Base-by-base conservation (phyloP, 2,888 invertebrate species). In the Sturmia bella region DNA sequence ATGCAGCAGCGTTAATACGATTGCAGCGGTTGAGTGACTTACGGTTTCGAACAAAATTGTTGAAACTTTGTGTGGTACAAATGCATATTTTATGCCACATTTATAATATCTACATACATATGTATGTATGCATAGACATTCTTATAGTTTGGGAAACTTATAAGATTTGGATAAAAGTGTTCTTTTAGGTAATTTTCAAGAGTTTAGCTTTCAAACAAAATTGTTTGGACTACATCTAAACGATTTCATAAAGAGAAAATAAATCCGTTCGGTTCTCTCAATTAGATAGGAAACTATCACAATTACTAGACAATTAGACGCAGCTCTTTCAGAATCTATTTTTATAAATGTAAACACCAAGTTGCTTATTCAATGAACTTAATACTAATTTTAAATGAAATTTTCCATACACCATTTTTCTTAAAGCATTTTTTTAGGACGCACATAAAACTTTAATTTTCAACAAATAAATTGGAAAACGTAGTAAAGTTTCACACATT, bases 1-100 rank as follows among this genome's bases (percentile, higher is more conserved):
- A 75, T 78, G 78, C 48, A 75, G 78, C 48, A 75, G 74, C 74
- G 82, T 82, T 82, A 82, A 82, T 82, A 75, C 82, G 82, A 82
- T 59, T 82, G 78, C 78, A 82, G 74, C 66, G 74, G 59, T 19
- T 82, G 78, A 82, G 70, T 82, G 82, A 82, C 78, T 82, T 82
- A 82, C 82, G 82, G 78, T 74, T 69, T 82, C 61, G 13, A 59
- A 70, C 74, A 48, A 82, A 82, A 61, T 82, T 70, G 64, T 70
- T 78, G 74, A 78, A 73, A 70, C 59, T 75, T 75, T 78, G 61
- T 82, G 82, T 70, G 82, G 78, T 59, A 64, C 39, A 66, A 69
- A 52, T 66, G 64, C 45, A 24, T 66, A 59, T 63, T 59, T 76
- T 54, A 6, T 43, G 32, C 32, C 52, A 21, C 41, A 6, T 39